Conservation (phyloP, 1,140 invertebrate genomes). For the Diabrotica virgifera region DNA sequence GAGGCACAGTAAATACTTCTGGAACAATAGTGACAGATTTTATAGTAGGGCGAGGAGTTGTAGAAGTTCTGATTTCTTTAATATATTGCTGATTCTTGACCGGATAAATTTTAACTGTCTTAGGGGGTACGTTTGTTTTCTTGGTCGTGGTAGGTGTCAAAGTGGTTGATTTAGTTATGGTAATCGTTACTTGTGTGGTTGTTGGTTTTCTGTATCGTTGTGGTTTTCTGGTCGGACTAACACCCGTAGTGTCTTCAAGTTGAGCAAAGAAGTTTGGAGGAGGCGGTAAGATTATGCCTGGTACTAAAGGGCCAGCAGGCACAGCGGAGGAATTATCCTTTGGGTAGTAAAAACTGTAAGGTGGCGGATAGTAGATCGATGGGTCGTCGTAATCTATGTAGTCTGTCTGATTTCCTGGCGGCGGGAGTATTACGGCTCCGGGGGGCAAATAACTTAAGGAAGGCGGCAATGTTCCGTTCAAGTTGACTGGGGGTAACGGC, state of each 20-base stretch:
- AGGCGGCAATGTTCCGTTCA: conserved; percentile 49
- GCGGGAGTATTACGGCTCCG: conserved; percentile 66
- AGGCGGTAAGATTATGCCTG: conserved; percentile 82
- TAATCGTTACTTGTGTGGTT: conserved; percentile 8
- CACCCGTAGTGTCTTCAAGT: conserved; percentile 45
- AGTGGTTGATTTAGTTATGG: conserved; percentile 45
- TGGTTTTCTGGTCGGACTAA: conserved; percentile 25
- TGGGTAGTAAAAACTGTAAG: conserved; percentile 81
- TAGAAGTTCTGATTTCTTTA: conserved; percentile 9
- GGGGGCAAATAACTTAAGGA: conserved; percentile 57
- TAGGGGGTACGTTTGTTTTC: conserved; percentile 27
- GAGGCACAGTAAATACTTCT: conserved; percentile 17
- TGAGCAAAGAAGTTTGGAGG: conserved; percentile 80
- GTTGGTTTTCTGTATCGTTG: conserved; percentile 21
- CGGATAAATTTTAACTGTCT: conserved; percentile 11
- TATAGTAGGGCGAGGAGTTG: conserved; percentile 13
- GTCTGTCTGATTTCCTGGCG: conserved; percentile 66
- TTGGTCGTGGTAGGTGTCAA: conserved; percentile 44
- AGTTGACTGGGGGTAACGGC: conserved; percentile 53
- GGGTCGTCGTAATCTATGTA: conserved; percentile 84
- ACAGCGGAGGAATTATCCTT: conserved; percentile 74
- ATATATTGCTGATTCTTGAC: not conserved
- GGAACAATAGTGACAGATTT: not conserved
- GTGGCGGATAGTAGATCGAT: conserved; percentile 84
- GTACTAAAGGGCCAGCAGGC: conserved; percentile 79